Base-by-base conservation (phyloP, 2,113 vertebrate genomes). In the Prinia subflava region DNA sequence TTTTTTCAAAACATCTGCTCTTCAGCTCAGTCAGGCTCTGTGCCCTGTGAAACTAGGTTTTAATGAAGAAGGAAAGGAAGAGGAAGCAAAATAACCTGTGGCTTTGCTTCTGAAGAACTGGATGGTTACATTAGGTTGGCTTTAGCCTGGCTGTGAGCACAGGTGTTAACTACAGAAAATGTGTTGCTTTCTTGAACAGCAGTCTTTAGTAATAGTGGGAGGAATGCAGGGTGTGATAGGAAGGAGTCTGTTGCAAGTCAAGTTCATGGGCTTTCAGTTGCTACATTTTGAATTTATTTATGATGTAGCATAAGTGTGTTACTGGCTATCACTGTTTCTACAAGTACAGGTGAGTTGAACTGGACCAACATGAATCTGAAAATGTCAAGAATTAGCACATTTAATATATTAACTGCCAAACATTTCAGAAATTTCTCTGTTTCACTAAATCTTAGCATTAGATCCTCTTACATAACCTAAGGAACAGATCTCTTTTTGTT, bases 51-150 rank as follows among this genome's bases (percentile, higher is more conserved):
- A 96, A 96, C 85, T 75, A 94, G 86, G 84, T 75, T 96, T 96
- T 84, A 83, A 93, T 95, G 69, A 91, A 94, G 85, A 94, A 86
- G 73, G 83, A 93, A 95, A 82, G 30, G 88, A 95, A 91, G 92
- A 84, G 90, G 93, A 95, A 95, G 95, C 80, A 96, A 96, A 96
- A 96, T 94, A 91, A 96, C 88, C 86, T 82, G 92, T 96, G 96
- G 93, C 92, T 96, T 96, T 91, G 77, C 80, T 89, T 96, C 92
- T 95, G 83, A 90, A 96, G 88, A 96, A 89, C 49, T 87, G 73
- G 44, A 80, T 93, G 56, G 25, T 79, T 83, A n/a, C 87, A 73
- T 50, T 69, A 73, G 52, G 37, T 52, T 90, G 63, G 63, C 78
- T 73, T 92, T 50, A 87, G 52, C 65, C 90, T 81, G 60, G 49